Evolutionary conservation across 2,888 invertebrate species (phyloP).

Genomic region (Meteorus cinctellus): DNA sequence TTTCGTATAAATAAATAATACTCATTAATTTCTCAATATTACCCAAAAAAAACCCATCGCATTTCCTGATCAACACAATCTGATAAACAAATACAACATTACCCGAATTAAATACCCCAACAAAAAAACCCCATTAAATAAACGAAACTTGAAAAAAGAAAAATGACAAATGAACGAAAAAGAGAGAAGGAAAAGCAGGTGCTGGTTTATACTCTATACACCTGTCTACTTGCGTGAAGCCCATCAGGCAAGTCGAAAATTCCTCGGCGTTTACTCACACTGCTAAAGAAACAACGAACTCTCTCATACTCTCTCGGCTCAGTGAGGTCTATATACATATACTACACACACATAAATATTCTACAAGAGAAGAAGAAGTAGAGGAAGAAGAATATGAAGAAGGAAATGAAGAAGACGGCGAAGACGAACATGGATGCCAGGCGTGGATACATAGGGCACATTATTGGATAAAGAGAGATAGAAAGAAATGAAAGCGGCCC

Average conservation of each 20-base stretch:
- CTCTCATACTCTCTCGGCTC: constrained; percentile 13
- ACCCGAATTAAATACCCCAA: too few species aligned
- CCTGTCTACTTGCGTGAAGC: constrained; percentile 44
- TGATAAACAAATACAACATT: too few species aligned
- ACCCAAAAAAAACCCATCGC: too few species aligned
- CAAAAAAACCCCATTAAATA: background rate
- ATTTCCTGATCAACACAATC: too few species aligned
- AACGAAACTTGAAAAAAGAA: background rate
- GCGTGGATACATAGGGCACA: background rate
- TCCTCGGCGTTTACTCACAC: constrained; percentile 68
- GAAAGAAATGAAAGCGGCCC: constrained; percentile 1
- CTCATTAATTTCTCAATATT: too few species aligned
- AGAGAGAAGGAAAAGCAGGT: constrained; percentile 39
- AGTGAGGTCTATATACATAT: background rate
- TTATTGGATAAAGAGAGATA: constrained; percentile 10
- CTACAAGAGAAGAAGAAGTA: constrained; percentile 36
- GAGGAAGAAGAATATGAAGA: constrained; percentile 11
- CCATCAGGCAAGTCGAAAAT: constrained; percentile 61
- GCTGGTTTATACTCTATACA: constrained; percentile 40
- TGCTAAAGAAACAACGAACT: constrained; percentile 61
- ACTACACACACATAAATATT: constrained; percentile 38
- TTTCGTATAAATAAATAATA: too few species aligned
- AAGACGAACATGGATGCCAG: background rate
- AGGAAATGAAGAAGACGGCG: constrained; percentile 28
- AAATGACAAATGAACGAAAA: background rate